These are phyloP conservation scores for Himalopsyche tibetana DNA, from an alignment of 2,888 invertebrate species.

Conservation along the genomic window DNA sequence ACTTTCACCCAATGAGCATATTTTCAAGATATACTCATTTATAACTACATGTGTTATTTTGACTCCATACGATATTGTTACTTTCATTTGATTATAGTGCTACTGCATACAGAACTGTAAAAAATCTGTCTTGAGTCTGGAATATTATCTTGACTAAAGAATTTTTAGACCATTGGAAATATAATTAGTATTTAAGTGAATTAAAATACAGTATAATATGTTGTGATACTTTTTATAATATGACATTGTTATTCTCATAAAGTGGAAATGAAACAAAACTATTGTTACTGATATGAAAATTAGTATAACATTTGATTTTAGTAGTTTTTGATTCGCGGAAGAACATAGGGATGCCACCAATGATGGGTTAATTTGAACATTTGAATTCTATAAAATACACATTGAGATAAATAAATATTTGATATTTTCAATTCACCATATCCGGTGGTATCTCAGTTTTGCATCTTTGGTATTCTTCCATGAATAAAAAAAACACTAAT, in stretches of 20 bases:
- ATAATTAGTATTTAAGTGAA: not conserved
- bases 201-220: conserved; percentile 20
- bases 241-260: conserved; percentile 31
- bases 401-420: not conserved
- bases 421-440: not conserved
- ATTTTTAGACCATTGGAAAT: conserved; percentile 4
- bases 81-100: conserved; percentile 30
- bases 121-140: not conserved
- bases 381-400: not conserved
- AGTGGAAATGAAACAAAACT: conserved; percentile 22
- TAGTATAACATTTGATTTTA: conserved; percentile 29
- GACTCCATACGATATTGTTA: conserved; percentile 14
- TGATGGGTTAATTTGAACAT: not conserved
- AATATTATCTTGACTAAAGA: conserved; percentile 1
- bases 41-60: not conserved
- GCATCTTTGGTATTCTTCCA: not conserved
- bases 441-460: not conserved
- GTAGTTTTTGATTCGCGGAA: not conserved
- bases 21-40: not conserved
- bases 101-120: not conserved
- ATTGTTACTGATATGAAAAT: conserved; percentile 8
- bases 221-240: conserved; percentile 29
- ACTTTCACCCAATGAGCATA: not conserved
- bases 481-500: not conserved
- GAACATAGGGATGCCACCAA: not conserved